Base-by-base conservation (phyloP, 2,888 invertebrate species). In the Drosophila pseudotakahashii region DNA sequence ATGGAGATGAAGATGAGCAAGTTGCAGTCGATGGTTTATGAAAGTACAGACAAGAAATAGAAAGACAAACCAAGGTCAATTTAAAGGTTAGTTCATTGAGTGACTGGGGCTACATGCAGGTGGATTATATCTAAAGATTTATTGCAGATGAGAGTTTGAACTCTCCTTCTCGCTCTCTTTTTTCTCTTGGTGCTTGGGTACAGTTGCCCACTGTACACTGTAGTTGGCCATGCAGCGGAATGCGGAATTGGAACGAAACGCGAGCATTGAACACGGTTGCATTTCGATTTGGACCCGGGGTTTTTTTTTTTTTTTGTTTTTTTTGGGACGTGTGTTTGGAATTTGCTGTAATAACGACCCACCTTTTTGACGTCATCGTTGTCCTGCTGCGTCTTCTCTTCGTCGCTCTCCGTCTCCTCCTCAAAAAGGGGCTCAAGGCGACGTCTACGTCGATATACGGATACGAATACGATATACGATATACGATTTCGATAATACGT, bases 401-500 rank as follows among this genome's bases (percentile, higher is more conserved):
- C 93, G 71, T 93, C 93, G 79, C 94, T 95, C 87, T 95, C 95
- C 19, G 96, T 96, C 79, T 97, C 97, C 92, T 97, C 97, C 92
- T 97, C 97, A 76, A 96, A 94, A 7, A 97, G 93, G 53, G 97
- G 97, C 90, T 97, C 97, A 88, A 97, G 92, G 79, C 96, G 94
- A 92, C 96, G 93, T 91, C 95, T 94, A 57, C 53, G 34, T 53
- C 52, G 69, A 47, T 44, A 41, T 64, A 60, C 50, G 60, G 32
- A 51, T 68, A 64, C 60, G 53, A 42, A 52, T 66, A 78, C 80
- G 84, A 71, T 77, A 78, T 77, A 74, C 73, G 81, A 66, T 75
- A 66, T 68, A 67, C 68, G 74, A 48, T 64, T 67, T 59, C 77
- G 73, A 67, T 67, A 67, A 54, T 67, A 67, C 67, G 68, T 67